These are phyloP conservation scores for Cirrhinus mrigala DNA, from an alignment of 2,797 vertebrate genomes.

Conservation along the genomic window DNA sequence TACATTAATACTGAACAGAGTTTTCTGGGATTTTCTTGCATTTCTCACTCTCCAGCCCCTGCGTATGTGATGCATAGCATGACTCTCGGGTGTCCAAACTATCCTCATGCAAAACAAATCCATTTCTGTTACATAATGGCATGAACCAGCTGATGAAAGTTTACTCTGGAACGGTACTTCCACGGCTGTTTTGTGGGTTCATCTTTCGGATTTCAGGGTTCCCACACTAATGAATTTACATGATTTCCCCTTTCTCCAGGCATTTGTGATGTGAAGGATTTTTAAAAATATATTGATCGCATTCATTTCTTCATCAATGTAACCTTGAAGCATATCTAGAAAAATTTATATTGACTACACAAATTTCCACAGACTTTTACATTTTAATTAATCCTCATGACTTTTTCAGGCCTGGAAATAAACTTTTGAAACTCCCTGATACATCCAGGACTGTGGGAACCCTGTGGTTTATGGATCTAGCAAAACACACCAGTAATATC, in stretches of 20 bases:
- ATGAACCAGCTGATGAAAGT: background rate
- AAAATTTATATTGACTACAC: background rate
- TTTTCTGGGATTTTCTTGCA: constrained; percentile 37
- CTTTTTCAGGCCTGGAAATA: background rate
- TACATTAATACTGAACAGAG: constrained; percentile 50
- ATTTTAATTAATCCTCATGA: background rate
- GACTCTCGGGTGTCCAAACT: constrained; percentile 17
- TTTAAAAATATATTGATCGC: background rate
- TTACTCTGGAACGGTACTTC: background rate
- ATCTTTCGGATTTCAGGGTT: background rate
- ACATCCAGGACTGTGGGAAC: constrained; percentile 30
- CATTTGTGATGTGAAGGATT: background rate
- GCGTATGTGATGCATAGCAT: constrained; percentile 55
- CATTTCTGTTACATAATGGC: constrained; percentile 15
- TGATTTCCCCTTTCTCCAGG: background rate
- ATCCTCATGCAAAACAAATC: constrained; percentile 44
- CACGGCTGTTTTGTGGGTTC: background rate
- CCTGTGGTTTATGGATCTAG: constrained; percentile 11
- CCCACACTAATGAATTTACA: background rate
- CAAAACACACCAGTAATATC: constrained; percentile 50
- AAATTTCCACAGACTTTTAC: background rate
- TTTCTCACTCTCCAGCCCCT: constrained; percentile 41
- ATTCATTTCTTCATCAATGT: background rate
- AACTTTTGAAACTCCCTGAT: background rate
- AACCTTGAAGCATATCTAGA: background rate